Evolutionary conservation across 1,140 invertebrate species (phyloP).

Genomic region (Cephus cinctus): DNA sequence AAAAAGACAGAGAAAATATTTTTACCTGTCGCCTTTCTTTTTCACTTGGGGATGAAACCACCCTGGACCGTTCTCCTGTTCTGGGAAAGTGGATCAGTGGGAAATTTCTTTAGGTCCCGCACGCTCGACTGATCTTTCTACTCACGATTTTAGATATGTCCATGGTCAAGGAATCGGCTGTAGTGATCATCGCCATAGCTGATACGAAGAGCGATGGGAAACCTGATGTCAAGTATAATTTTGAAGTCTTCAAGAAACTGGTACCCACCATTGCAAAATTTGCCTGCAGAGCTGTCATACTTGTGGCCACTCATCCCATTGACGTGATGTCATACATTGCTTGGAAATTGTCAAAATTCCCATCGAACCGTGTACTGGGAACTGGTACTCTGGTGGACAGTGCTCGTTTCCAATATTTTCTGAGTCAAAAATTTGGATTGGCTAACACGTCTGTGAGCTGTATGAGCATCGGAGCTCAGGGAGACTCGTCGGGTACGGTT

Average conservation of each 20-base stretch:
- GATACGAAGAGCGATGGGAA: conserved; percentile 24
- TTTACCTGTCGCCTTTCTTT: not conserved
- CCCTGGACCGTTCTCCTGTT: not conserved
- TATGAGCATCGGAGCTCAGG: conserved; percentile 66
- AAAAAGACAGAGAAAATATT: not conserved
- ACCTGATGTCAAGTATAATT: conserved; percentile 57
- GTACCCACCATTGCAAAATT: conserved; percentile 61
- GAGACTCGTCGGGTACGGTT: conserved; percentile 60
- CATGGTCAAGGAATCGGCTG: conserved; percentile 39
- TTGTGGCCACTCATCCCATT: conserved; percentile 64
- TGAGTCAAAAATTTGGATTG: conserved; percentile 60
- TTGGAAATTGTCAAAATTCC: conserved; percentile 67
- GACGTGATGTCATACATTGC: conserved; percentile 67
- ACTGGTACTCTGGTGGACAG: conserved; percentile 66
- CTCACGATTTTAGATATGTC: conserved; percentile 32
- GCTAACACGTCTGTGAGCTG: conserved; percentile 60
- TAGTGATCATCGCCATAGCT: conserved; percentile 37
- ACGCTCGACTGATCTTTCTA: not conserved
- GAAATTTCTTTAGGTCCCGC: no score
- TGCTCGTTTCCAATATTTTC: conserved; percentile 61
- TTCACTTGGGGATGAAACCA: not conserved
- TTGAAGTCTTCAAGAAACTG: conserved; percentile 63
- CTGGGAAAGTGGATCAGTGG: not conserved
- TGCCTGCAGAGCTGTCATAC: conserved; percentile 59
- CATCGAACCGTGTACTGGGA: conserved; percentile 63